Conservation (phyloP, 2,888 invertebrate genomes). For the Metopia argyrocephala region DNA sequence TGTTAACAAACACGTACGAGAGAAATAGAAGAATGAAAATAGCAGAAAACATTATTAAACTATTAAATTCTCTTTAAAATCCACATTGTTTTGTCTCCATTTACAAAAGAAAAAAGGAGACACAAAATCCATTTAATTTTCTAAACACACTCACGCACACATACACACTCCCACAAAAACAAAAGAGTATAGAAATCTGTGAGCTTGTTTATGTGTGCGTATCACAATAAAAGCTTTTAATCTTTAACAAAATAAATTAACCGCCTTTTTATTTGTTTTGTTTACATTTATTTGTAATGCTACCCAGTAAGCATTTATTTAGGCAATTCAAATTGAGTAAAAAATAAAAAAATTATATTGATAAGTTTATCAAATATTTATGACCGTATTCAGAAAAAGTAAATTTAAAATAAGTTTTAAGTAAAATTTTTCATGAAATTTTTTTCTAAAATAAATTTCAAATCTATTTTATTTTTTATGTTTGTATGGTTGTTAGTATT, state of each 20-base stretch:
- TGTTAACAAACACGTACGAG: background rate
- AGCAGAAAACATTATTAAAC: background rate
- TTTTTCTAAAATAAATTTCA: no score
- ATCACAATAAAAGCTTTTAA: slow-evolving; percentile 15
- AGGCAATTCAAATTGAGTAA: no score
- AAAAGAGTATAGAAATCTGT: no score
- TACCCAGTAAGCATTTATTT: no score
- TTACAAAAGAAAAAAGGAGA: no score
- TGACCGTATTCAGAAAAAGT: no score
- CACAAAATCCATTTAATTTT: background rate
- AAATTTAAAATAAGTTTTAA: no score
- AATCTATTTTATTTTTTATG: no score
- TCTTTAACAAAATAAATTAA: slow-evolving; percentile 33
- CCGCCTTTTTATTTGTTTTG: background rate
- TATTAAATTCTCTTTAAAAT: slow-evolving; percentile 24
- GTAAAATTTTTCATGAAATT: no score
- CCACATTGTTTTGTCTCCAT: slow-evolving; percentile 2
- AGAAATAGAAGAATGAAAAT: background rate
- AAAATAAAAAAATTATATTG: slow-evolving; percentile 1
- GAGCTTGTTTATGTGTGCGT: background rate
- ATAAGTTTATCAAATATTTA: no score
- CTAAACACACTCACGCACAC: background rate
- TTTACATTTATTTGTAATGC: slow-evolving; percentile 1
- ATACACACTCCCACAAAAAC: background rate
- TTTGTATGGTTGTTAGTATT: no score